These are phyloP conservation scores for Parus major DNA, from an alignment of 2,113 vertebrate species.

Conservation along the genomic window DNA sequence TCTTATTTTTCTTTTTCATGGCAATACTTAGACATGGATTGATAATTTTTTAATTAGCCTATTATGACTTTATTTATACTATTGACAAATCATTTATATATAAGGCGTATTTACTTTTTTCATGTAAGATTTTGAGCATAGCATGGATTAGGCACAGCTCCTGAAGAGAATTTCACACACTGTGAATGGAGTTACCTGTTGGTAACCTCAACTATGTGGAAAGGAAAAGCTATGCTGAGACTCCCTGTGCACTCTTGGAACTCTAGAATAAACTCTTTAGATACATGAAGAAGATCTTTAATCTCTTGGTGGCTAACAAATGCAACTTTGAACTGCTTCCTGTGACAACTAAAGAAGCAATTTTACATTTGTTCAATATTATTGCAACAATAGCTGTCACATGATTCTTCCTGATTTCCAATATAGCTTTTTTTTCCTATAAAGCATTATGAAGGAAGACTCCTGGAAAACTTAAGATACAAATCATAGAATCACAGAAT, in stretches of 20 bases:
- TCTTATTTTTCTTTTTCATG: background rate
- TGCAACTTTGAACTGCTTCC: background rate
- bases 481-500: background rate
- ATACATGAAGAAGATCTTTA: background rate
- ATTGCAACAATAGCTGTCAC: background rate
- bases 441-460: background rate
- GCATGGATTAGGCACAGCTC: background rate
- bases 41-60: background rate
- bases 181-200: background rate
- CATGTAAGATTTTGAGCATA: background rate
- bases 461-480: background rate
- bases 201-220: background rate
- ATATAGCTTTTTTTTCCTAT: background rate
- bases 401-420: background rate
- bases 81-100: background rate
- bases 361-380: background rate
- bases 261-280: background rate
- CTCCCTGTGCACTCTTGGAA: background rate
- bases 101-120: background rate
- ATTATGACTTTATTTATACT: background rate
- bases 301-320: background rate
- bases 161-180: background rate
- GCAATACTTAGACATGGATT: background rate
- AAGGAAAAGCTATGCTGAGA: background rate
- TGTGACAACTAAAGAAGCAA: background rate